These are phyloP conservation scores for Athene noctua DNA, from an alignment of 2,113 vertebrate species.

Conservation along the genomic window DNA sequence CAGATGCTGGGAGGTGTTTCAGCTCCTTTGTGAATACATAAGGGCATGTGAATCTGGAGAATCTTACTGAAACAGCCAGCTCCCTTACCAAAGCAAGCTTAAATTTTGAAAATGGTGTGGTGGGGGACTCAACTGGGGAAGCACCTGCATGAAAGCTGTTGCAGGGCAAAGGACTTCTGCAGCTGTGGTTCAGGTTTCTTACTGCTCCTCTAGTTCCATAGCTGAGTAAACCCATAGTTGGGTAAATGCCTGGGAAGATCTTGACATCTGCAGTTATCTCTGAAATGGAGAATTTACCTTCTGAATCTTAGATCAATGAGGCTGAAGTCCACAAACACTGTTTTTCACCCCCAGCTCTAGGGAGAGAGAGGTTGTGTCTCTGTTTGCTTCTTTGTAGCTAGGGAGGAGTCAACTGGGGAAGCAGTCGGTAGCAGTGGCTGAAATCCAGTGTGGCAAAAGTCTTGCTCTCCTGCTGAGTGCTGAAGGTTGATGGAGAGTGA, in stretches of 20 bases:
- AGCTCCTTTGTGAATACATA: neutral
- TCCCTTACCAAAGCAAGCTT: neutral
- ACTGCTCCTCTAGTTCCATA: neutral
- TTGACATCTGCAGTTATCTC: neutral
- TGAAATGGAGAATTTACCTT: neutral
- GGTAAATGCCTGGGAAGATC: neutral
- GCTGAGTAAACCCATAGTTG: neutral
- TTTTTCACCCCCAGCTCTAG: neutral
- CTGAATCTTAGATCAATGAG: neutral
- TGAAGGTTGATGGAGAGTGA: neutral
- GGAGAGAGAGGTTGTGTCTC: neutral
- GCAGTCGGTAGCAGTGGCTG: neutral
- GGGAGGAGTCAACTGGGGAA: neutral
- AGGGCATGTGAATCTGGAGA: neutral
- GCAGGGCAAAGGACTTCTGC: neutral
- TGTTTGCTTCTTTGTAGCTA: conserved; percentile 36
- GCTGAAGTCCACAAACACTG: neutral
- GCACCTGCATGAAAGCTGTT: neutral
- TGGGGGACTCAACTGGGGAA: neutral
- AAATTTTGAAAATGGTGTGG: neutral
- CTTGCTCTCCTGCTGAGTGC: neutral
- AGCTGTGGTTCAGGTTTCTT: neutral
- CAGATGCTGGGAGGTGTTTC: conserved; percentile 5
- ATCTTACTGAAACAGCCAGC: neutral
- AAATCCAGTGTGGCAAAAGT: neutral